These are phyloP conservation scores for Enteromius thamalakanensis DNA, from an alignment of 2,797 vertebrate species.

Conservation along the genomic window DNA sequence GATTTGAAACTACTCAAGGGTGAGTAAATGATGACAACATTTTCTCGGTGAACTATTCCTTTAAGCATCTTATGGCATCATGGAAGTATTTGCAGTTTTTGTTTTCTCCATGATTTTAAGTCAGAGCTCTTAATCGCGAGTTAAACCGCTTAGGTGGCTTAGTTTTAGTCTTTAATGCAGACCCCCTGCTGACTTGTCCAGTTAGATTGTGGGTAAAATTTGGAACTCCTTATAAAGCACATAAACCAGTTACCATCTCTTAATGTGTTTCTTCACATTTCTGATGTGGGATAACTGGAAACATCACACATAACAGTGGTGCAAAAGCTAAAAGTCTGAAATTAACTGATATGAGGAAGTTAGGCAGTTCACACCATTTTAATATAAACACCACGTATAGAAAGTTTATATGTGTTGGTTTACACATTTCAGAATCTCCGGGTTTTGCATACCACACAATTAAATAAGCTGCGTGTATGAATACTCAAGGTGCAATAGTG, in stretches of 20 bases:
- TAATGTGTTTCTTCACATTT: conserved; percentile 29
- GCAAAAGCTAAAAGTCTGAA: conserved; percentile 1
- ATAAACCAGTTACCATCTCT: conserved; percentile 29
- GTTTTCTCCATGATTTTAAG: conserved; percentile 34
- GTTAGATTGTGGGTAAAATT: conserved; percentile 38
- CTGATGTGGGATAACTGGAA: conserved; percentile 41
- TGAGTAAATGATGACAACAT: too few species aligned
- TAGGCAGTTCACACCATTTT: neutral
- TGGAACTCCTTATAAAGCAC: conserved; percentile 17
- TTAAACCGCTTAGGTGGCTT: conserved; percentile 57
- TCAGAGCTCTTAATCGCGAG: conserved; percentile 46
- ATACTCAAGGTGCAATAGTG: neutral
- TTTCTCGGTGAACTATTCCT: too few species aligned
- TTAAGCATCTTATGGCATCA: neutral
- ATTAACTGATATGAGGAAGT: neutral
- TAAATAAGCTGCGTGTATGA: neutral
- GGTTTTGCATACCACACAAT: neutral
- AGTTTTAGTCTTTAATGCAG: conserved; percentile 47
- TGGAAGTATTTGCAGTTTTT: conserved; percentile 17
- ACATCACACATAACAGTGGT: conserved; percentile 24
- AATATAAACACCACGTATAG: neutral
- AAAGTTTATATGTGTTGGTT: neutral
- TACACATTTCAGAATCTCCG: neutral
- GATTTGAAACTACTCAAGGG: too few species aligned
- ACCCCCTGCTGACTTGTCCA: conserved; percentile 36